Percentiles rank a stretch among this genome's conserved stretches.
Evolutionary conservation across 2,888 invertebrate genomes (phyloP).

Genomic region (Fragum fragum): DNA sequence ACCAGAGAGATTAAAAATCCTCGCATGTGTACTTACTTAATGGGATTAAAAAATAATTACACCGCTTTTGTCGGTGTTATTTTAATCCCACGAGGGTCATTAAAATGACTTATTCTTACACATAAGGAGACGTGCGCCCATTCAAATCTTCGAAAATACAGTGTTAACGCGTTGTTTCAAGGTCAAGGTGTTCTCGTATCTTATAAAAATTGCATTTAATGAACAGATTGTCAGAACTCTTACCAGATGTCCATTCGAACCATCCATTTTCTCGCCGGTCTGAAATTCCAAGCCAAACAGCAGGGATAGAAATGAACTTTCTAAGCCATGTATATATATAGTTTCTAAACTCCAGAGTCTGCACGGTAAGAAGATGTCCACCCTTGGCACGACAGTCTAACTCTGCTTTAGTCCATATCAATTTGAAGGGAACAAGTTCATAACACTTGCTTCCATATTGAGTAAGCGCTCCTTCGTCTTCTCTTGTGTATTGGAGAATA

Average conservation of each 20-base stretch:
- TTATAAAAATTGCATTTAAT: too few species aligned
- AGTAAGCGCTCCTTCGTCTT: conserved; percentile 22
- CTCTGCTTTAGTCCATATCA: conserved; percentile 36
- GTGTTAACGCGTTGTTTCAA: too few species aligned
- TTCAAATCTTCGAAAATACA: too few species aligned
- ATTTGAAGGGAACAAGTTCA: conserved; percentile 16
- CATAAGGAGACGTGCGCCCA: too few species aligned
- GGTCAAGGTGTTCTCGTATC: too few species aligned
- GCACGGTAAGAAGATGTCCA: conserved; percentile 15
- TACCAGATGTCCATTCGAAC: conserved; percentile 27
- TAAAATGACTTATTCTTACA: too few species aligned
- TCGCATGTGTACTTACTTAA: too few species aligned
- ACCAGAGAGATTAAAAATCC: too few species aligned
- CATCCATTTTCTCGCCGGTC: background rate
- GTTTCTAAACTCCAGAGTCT: background rate
- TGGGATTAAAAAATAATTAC: too few species aligned
- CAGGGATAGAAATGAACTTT: background rate
- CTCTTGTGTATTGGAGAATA: conserved; percentile 11
- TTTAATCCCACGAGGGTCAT: too few species aligned
- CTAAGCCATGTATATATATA: conserved; percentile 24
- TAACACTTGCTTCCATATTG: conserved; percentile 19
- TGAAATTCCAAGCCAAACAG: conserved; percentile 33
- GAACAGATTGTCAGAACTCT: too few species aligned
- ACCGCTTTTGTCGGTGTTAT: too few species aligned
- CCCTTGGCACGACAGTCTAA: conserved; percentile 29